Conservation (phyloP, 2,797 vertebrate species). For the Florisuga fusca region DNA sequence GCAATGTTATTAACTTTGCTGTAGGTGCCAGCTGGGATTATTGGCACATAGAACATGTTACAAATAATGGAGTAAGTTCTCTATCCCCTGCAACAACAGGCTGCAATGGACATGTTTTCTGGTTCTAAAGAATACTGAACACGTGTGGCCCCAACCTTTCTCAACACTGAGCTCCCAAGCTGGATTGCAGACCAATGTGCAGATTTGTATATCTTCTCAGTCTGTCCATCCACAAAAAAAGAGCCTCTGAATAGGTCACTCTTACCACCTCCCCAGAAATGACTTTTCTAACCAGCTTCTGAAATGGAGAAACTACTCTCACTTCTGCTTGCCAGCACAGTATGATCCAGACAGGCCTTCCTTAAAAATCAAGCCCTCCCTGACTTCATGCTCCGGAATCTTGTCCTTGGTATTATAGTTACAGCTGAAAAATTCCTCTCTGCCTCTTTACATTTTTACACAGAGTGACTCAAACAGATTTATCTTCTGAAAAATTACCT, state of each 20-base stretch:
- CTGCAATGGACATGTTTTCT: constrained; percentile 75
- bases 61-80: constrained; percentile 76
- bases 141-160: constrained; percentile 60
- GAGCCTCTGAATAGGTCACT: constrained; percentile 41
- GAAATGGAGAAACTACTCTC: constrained; percentile 53
- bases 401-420: constrained; percentile 60
- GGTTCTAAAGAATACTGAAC: constrained; percentile 74
- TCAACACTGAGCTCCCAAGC: constrained; percentile 54
- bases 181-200: constrained; percentile 72
- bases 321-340: constrained; percentile 41
- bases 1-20: neutral
- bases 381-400: constrained; percentile 70
- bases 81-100: constrained; percentile 73
- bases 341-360: constrained; percentile 53
- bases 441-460: constrained; percentile 66
- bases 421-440: constrained; percentile 32
- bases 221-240: constrained; percentile 18
- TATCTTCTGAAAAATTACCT: constrained; percentile 70
- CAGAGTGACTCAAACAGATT: constrained; percentile 63
- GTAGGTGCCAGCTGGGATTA: constrained; percentile 51
- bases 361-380: constrained; percentile 63
- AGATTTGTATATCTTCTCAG: constrained; percentile 36
- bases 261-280: constrained; percentile 8
- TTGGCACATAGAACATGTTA: constrained; percentile 66
- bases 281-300: constrained; percentile 55